Base-by-base conservation (phyloP, 2,113 vertebrate species). In the Microtus richardsoni region DNA sequence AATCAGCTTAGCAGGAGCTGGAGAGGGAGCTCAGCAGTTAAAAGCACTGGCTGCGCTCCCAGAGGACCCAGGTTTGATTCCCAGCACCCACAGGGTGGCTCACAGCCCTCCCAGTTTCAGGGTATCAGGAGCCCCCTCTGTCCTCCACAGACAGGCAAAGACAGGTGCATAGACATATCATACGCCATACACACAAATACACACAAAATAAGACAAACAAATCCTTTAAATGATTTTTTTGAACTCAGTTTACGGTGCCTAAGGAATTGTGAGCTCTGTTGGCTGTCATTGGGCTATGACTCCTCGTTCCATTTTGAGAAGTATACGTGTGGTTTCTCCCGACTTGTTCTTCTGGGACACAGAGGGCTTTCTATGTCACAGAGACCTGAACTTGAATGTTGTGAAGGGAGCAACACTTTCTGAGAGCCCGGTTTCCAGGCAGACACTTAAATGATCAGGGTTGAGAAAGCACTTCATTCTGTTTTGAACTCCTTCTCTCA, bases 301-400 rank as follows among this genome's bases (percentile, higher is more conserved):
- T 89, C 2, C 52, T 82, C 24, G 10, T 73, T 95, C 39, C 19
- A 52, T 91, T 84, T 94, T 49, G 93, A 90, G 92, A 96, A 87
- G 9, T 22, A n/a, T 44, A 58, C 5, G 47, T 41, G 62, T 66
- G 17, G 1, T 78, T 66, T 96, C 22, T 80, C 75, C n/a, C 24
- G 60, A 36, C 36, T 28, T 77, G 83, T 84, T 60, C 39, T 91
- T 33, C 39, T 44, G 74, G 82, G 84, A 85, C 26, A 70, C 78
- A 78, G 54, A 94, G 11, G 24, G 26, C 85, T 64, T 64, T 89
- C 13, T 30, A 60, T 83, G 30, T 64, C 36, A 30, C 22, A 22
- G 39, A 90, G 33, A 24, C 33, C 49, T 83, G 47, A 7, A 49
- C 91, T 58, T 86, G 68, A 92, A 79, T 83, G 86, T 24, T 58